phyloP scores from a whole-genome alignment of 2,113 vertebrate genomes.

The human region GRCh38 chr21:27880501-27881000 shows the following conservation, averaged over 20 bases:
- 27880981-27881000: background rate
- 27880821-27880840: background rate
- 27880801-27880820: background rate
- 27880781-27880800: background rate
- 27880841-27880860: background rate
- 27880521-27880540: background rate
- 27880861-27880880: background rate
- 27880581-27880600: background rate
- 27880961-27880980: background rate
- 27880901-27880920: background rate
- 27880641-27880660: background rate
- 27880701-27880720: background rate
- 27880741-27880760: background rate
- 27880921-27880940: background rate
- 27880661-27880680: background rate
- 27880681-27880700: background rate
- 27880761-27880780: background rate
- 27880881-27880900: background rate
- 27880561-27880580: background rate
- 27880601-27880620: background rate
- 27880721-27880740: background rate
- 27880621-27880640: background rate
- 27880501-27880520: background rate
- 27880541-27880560: background rate
- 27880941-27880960: background rate